Evolutionary conservation across 2,888 invertebrate genomes (phyloP), one percentile per base, ranked within the genome.

Genomic region (Allacma fusca): DNA sequence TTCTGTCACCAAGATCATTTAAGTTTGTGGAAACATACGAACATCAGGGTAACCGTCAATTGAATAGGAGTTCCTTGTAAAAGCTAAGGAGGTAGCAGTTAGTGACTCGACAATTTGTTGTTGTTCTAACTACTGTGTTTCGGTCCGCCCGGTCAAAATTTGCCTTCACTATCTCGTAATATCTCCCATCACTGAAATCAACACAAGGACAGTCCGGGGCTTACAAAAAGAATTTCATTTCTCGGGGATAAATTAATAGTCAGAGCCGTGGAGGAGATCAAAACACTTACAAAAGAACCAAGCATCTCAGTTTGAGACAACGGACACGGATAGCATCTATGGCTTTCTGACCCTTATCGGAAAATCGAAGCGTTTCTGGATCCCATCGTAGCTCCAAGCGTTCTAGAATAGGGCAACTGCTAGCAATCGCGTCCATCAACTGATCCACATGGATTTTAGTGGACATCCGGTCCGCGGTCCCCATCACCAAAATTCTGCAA

Each of bases 91-190:
- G 89, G 87, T 97, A 95, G 86, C 97, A 96, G 85, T 96, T 94
- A 65, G 97, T 96, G 13, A 98, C 97, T 80, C 94, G 90, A 87
- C 97, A 98, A 88, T 96, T 98, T 80, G 97, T 98, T 1, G 96
- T 94, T 1, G 98, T 97, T 77, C 99, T 90, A 0, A 99, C 98
- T 13, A 99, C 98, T 0, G 98, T 98, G 84, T 92, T 91, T 83
- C 99, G 91, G 88, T 98, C 99, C 0, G 99, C 98, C 85, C 99
- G 91, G 88, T 99, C 98, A 87, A 98, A 99, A 88, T 99, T 99
- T 0, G 98, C 98, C 87, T 98, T 97, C 44, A 98, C 98, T 83
- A 98, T 94, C 88, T 99, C 99, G 87, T 98, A 99, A 88, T 99
- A 99, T 79, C 98, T 94, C 0, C 99, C 99, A 87, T 99, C 99